phyloP scores from a whole-genome alignment of 2,797 vertebrate genomes.

The Ibycter americanus region DNA sequence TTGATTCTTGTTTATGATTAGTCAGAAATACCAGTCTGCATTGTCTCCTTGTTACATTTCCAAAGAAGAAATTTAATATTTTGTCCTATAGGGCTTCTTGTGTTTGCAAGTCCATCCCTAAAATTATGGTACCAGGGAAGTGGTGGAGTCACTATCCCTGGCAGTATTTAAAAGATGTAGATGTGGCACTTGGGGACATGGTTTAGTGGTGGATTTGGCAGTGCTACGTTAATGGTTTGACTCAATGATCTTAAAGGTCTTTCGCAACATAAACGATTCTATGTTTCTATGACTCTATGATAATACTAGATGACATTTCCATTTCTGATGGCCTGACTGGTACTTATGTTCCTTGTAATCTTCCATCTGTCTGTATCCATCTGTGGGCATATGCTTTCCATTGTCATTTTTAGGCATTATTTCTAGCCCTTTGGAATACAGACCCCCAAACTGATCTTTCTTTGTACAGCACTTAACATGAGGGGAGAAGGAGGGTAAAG shows the following conservation, averaged over 20 bases:
- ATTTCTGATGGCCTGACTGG: background rate
- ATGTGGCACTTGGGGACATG: no score
- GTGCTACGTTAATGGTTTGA: no score
- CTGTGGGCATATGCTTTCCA: background rate
- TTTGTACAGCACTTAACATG: background rate
- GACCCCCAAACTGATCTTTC: background rate
- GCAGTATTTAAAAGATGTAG: no score
- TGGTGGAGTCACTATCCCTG: no score
- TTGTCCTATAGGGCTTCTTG: background rate
- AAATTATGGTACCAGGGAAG: background rate
- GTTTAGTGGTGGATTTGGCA: no score
- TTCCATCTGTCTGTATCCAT: background rate
- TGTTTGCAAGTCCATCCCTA: background rate
- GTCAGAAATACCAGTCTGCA: background rate
- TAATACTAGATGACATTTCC: background rate
- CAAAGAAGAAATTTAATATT: background rate
- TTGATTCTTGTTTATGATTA: background rate
- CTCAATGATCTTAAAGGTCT: no score
- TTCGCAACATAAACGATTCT: no score
- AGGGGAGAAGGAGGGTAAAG: background rate
- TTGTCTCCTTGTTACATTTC: background rate
- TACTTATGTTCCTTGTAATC: background rate
- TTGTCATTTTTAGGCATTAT: background rate
- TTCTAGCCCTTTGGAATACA: background rate
- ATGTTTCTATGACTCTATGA: no score